phyloP scores from a whole-genome alignment of 1,140 invertebrate species.

The Drosophila tani region DNA sequence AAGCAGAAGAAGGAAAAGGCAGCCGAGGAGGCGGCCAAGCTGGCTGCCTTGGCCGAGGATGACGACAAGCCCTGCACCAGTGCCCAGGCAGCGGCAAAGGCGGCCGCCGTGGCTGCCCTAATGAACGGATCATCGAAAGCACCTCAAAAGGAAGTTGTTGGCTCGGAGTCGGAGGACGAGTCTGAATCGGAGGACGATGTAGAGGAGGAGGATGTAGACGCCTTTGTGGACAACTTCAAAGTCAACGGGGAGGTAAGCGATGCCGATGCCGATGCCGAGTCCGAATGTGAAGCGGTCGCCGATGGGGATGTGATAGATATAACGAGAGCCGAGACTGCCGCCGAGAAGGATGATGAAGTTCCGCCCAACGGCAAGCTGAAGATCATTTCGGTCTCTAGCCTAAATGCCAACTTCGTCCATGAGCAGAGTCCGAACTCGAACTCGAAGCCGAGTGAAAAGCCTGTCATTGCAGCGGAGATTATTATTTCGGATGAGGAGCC shows the following conservation, averaged over 20 bases:
- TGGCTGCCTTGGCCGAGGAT: slow-evolving; percentile 32
- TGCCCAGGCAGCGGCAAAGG: slow-evolving; percentile 63
- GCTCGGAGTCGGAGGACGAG: slow-evolving; percentile 56
- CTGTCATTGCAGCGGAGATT: slow-evolving; percentile 61
- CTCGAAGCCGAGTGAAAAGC: slow-evolving; percentile 13
- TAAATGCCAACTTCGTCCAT: slow-evolving; percentile 61
- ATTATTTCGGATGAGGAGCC: slow-evolving; percentile 81
- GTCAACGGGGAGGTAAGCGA: slow-evolving; percentile 56
- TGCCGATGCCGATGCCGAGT: slow-evolving; percentile 64
- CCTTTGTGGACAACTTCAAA: slow-evolving; percentile 72
- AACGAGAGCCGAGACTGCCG: slow-evolving; percentile 67
- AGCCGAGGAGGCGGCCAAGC: slow-evolving; percentile 20
- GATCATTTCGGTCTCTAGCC: slow-evolving; percentile 76
- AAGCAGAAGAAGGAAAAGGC: slow-evolving; percentile 26
- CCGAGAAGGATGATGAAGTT: slow-evolving; percentile 8
- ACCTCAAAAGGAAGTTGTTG: neutral
- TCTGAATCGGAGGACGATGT: slow-evolving; percentile 64
- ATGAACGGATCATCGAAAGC: slow-evolving; percentile 11
- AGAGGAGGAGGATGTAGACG: slow-evolving; percentile 67
- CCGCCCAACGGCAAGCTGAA: slow-evolving; percentile 59
- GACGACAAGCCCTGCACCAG: slow-evolving; percentile 70
- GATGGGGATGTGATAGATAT: slow-evolving; percentile 60
- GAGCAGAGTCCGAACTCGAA: neutral
- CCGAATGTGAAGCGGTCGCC: slow-evolving; percentile 52
- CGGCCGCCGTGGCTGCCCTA: slow-evolving; percentile 14